Evolutionary conservation across 2,888 invertebrate genomes (phyloP).

Genomic region (Nomada goodeniana): DNA sequence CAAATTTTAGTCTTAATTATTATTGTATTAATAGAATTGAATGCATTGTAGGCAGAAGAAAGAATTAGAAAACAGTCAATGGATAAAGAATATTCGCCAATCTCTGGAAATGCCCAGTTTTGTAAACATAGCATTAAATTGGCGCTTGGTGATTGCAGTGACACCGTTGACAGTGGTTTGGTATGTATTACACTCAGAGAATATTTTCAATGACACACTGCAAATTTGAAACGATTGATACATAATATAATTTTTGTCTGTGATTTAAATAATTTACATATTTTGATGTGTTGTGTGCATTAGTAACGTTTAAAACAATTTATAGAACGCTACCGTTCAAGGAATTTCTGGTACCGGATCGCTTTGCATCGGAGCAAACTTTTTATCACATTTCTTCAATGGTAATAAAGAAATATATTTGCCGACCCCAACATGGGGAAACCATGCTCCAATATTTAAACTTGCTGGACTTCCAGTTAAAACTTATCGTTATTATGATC

Average conservation of each 20-base stretch:
- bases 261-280: not conserved
- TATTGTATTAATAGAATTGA: not conserved
- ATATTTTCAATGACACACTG: not conserved
- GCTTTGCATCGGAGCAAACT: slow-evolving; percentile 95
- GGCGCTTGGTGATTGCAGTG: slow-evolving; percentile 93
- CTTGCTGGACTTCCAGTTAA: slow-evolving; percentile 94
- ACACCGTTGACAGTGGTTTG: slow-evolving; percentile 88
- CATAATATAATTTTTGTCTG: no score
- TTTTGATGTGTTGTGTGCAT: no score
- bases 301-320: slow-evolving; percentile 8
- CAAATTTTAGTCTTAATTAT: not conserved
- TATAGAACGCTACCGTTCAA: slow-evolving; percentile 89
- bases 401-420: slow-evolving; percentile 93
- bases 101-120: slow-evolving; percentile 94
- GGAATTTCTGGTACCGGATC: slow-evolving; percentile 99
- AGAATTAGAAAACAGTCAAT: slow-evolving; percentile 88
- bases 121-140: slow-evolving; percentile 93
- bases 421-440: slow-evolving; percentile 98
- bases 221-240: no score
- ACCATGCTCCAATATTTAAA: slow-evolving; percentile 98
- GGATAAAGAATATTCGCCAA: slow-evolving; percentile 98
- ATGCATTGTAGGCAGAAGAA: slow-evolving; percentile 91
- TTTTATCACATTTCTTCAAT: slow-evolving; percentile 92
- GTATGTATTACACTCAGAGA: slow-evolving; percentile 86
- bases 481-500: slow-evolving; percentile 96